phyloP scores from a whole-genome alignment of 2,888 invertebrate species.

The Caenorhabditis sp. region DNA sequence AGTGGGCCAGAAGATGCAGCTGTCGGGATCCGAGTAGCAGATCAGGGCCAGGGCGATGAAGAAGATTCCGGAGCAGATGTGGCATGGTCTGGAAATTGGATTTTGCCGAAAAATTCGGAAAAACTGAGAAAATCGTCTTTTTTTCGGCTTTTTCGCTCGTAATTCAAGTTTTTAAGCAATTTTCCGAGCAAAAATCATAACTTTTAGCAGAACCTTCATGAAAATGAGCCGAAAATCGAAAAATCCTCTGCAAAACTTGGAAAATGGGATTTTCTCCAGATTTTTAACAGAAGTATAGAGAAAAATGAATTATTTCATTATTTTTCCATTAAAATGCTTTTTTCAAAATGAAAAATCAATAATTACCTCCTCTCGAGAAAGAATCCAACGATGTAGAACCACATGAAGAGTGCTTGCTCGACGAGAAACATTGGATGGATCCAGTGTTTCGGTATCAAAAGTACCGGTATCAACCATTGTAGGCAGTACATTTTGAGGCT shows the following conservation, averaged over 20 bases:
- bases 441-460: constrained; percentile 94
- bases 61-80: constrained; percentile 96
- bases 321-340: not conserved
- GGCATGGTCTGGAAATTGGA: constrained; percentile 93
- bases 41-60: constrained; percentile 93
- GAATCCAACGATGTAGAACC: constrained; percentile 95
- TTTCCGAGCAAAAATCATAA: too few species aligned
- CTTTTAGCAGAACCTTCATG: too few species aligned
- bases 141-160: too few species aligned
- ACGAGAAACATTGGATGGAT: constrained; percentile 96
- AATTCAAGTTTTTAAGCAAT: too few species aligned
- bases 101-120: too few species aligned
- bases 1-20: constrained; percentile 90
- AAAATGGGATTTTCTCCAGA: not conserved
- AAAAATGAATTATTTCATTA: constrained; percentile 5
- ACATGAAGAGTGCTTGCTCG: constrained; percentile 96
- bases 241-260: too few species aligned
- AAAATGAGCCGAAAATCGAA: too few species aligned
- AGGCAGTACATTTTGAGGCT: constrained; percentile 92
- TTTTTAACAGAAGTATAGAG: not conserved
- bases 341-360: not conserved
- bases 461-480: constrained; percentile 96
- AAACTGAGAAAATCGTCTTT: too few species aligned
- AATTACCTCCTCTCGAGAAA: constrained; percentile 89
- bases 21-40: constrained; percentile 96